Evolutionary conservation across 2,797 vertebrate genomes (phyloP), one percentile per base, ranked within the genome.

Genomic region (Anguilla pacifica): DNA sequence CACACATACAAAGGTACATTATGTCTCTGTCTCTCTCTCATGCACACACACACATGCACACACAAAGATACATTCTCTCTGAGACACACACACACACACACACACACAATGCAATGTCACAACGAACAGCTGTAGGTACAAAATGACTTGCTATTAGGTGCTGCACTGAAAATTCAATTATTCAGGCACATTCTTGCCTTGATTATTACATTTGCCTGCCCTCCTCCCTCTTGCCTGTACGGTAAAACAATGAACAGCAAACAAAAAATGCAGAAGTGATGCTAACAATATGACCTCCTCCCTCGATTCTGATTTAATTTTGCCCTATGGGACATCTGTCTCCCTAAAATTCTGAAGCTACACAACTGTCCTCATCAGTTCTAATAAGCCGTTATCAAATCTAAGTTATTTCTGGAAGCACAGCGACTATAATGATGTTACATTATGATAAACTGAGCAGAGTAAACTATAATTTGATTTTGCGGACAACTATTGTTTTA

Each of bases 251-350:
- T 49, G 77, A 22, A n/a, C 39, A 81, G 39, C 25, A 25, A 49
- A 81, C 39, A 49, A 81, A 77, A 81, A 77, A 72, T 31, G 43
- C 43, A 81, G 17, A 81, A 46, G 77, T 51, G 77, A 49, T 49
- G 77, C 43, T 22, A 81, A 81, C 43, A 81, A 81, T 81, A 43
- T 51, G 43, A 25, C 77, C 77, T 35, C 46, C 77, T 25, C 46
- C 49, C 39, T 81, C 77, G 77, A 81, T 51, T 81, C 77, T 25
- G 77, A 81, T 81, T 51, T 49, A 81, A 81, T 81, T 81, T n/a
- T n/a, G 19, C 1, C 19, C 2, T 11, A 51, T 49, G 22, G 49
- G 49, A 81, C 77, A 81, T 81, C 46, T 81, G 77, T 81, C 77
- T 81, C 49, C 19, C 15, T 49, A 81, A 49, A 49, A 49, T 43